phyloP scores from a whole-genome alignment of 2,888 invertebrate species.

The Ophonus ardosiacus region DNA sequence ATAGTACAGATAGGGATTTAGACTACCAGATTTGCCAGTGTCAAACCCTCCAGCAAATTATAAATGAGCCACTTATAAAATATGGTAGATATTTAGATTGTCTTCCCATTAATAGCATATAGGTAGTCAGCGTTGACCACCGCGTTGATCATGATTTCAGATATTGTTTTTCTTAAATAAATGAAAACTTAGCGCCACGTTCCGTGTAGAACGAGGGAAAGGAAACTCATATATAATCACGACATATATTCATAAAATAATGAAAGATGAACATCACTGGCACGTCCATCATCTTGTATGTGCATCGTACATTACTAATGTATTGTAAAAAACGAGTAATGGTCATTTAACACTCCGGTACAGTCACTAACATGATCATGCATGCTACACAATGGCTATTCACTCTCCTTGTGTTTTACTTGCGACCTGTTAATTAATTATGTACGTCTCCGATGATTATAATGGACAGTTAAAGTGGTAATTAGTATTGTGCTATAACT shows the following conservation, averaged over 20 bases:
- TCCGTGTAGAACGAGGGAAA: background rate
- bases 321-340: conserved; percentile 46
- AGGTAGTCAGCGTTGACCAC: too few species aligned
- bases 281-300: background rate
- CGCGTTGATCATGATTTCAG: too few species aligned
- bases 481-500: conserved; percentile 47
- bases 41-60: too few species aligned
- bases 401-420: background rate
- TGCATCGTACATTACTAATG: conserved; percentile 26
- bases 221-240: background rate
- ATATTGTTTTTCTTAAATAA: too few species aligned
- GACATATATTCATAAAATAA: background rate
- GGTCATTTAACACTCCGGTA: conserved; percentile 45
- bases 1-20: too few species aligned
- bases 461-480: conserved; percentile 49
- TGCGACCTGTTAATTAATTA: conserved; percentile 54
- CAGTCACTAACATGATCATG: conserved; percentile 10
- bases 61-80: too few species aligned
- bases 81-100: too few species aligned
- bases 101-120: too few species aligned
- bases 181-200: too few species aligned
- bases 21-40: too few species aligned
- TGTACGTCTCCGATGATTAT: conserved; percentile 47
- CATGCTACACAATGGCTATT: conserved; percentile 14
- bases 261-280: conserved; percentile 13